Evolutionary conservation across 2,888 invertebrate genomes (phyloP).

Genomic region (Plagodis dolabraria): DNA sequence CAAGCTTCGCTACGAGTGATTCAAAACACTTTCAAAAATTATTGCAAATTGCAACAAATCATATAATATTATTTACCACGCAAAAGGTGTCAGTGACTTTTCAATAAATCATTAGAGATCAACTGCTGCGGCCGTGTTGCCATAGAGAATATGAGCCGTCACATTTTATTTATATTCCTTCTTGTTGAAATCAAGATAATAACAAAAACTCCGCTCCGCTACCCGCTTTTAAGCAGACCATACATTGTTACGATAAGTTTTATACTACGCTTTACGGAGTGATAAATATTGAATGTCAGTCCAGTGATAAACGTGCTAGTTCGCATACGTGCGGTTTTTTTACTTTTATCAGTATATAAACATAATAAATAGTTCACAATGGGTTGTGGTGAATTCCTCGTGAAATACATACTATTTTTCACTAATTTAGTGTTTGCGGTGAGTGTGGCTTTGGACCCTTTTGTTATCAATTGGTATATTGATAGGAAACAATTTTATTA

Average conservation of each 20-base stretch:
- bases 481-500: neutral
- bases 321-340: slow-evolving; percentile 22
- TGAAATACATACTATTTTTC: slow-evolving; percentile 91
- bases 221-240: slow-evolving; percentile 3
- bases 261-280: slow-evolving; percentile 2
- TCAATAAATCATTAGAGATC: too few relatives aligned
- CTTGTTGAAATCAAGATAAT: too few relatives aligned
- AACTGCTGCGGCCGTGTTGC: too few relatives aligned
- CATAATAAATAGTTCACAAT: slow-evolving; percentile 62
- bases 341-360: slow-evolving; percentile 19
- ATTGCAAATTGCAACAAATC: too few relatives aligned
- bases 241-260: slow-evolving; percentile 8
- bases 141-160: too few relatives aligned
- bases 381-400: slow-evolving; percentile 89
- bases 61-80: too few relatives aligned
- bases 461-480: neutral
- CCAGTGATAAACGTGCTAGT: slow-evolving; percentile 30
- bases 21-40: too few relatives aligned
- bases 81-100: too few relatives aligned
- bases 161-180: too few relatives aligned
- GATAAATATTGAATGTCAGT: slow-evolving; percentile 23
- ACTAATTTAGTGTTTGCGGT: slow-evolving; percentile 91
- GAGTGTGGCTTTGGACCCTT: slow-evolving; percentile 68
- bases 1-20: too few relatives aligned
- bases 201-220: neutral